phyloP scores from a whole-genome alignment of 2,113 vertebrate species.

The Cricetomys ansorgei region DNA sequence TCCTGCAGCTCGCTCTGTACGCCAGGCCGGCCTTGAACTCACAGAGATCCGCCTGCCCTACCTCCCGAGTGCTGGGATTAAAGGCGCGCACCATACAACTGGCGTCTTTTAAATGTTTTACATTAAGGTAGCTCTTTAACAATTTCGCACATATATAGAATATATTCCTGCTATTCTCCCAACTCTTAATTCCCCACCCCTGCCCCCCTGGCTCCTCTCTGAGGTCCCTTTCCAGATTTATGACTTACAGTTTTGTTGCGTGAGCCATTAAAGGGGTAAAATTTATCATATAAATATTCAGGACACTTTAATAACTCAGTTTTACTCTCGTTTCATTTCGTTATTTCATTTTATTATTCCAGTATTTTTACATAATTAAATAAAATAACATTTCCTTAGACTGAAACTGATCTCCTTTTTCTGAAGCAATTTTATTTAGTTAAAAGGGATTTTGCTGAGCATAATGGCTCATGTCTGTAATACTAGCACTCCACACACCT shows the following conservation, averaged over 20 bases:
- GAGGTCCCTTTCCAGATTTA: neutral
- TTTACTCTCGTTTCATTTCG: constrained; percentile 34
- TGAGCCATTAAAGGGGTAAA: constrained; percentile 44
- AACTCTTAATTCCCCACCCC: too few species aligned
- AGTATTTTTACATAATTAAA: constrained; percentile 39
- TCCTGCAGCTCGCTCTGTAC: neutral
- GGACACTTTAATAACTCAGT: neutral
- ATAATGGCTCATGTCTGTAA: neutral
- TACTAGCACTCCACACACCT: neutral
- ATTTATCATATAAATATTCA: constrained; percentile 1
- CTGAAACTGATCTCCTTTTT: neutral
- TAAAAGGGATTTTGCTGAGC: neutral
- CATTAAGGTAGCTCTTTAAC: neutral
- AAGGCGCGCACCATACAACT: neutral
- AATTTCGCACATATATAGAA: neutral
- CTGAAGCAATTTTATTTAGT: neutral
- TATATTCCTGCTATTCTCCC: neutral
- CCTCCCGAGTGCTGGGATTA: neutral
- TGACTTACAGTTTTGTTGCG: neutral
- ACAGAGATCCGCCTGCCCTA: neutral
- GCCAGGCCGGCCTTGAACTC: neutral
- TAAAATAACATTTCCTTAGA: constrained; percentile 50
- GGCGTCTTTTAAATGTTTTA: neutral
- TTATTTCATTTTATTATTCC: too few species aligned
- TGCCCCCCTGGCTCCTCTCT: neutral